These are phyloP conservation scores for Embiotoca jacksoni DNA, from an alignment of 2,113 vertebrate species.

Conservation along the genomic window DNA sequence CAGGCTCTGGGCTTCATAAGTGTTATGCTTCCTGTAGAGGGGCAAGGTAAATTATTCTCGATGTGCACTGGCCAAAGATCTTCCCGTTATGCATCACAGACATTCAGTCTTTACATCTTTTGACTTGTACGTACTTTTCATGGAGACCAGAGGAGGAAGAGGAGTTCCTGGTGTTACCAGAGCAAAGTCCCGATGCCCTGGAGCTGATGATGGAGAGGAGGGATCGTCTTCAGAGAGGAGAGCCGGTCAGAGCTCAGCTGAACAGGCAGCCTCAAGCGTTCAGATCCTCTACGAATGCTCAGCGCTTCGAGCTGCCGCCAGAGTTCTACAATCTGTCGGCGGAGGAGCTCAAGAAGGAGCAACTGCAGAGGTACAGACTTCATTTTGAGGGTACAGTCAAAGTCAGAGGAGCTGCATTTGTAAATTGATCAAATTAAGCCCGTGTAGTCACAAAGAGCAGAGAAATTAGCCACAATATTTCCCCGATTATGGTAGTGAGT, in stretches of 20 bases:
- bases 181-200: conserved; percentile 78
- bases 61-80: background rate
- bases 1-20: conserved; percentile 91
- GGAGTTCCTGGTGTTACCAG: conserved; percentile 89
- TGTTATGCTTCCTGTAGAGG: conserved; percentile 82
- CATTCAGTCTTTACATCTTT: background rate
- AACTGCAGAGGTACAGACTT: conserved; percentile 85
- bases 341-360: conserved; percentile 91
- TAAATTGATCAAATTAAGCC: background rate
- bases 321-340: conserved; percentile 93
- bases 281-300: conserved; percentile 84
- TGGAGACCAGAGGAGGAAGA: conserved; percentile 83
- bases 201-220: conserved; percentile 84
- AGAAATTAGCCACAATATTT: too few relatives aligned
- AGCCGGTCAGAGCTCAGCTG: conserved; percentile 89
- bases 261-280: conserved; percentile 88
- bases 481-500: too few relatives aligned
- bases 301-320: conserved; percentile 88
- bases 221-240: conserved; percentile 86
- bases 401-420: background rate
- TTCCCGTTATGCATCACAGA: background rate
- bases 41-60: conserved; percentile 84
- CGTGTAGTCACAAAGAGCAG: background rate
- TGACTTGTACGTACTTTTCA: background rate
- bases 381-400: background rate